Conservation (phyloP, 2,888 invertebrate species). For the Nebria salina region DNA sequence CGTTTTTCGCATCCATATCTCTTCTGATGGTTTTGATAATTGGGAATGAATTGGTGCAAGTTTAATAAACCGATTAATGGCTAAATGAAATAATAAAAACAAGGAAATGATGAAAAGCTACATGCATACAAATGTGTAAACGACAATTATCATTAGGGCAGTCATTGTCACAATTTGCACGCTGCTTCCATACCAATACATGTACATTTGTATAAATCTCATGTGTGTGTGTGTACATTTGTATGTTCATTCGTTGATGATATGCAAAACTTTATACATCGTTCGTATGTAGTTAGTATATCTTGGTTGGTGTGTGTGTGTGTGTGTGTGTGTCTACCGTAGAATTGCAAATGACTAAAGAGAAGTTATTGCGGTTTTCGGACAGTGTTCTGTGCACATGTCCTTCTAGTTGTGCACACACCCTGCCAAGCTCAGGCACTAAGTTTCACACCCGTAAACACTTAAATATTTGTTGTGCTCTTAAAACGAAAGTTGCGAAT, state of each 20-base stretch:
- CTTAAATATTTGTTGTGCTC: neutral
- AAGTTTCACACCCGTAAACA: neutral
- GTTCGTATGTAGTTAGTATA: neutral
- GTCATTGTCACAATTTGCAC: constrained; percentile 32
- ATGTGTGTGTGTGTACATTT: neutral
- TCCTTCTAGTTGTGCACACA: neutral
- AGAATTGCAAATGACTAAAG: constrained; percentile 37
- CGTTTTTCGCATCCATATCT: neutral
- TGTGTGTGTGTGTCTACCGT: constrained; percentile 7
- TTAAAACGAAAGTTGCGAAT: neutral
- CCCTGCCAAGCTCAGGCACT: neutral
- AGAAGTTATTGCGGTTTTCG: constrained; percentile 30
- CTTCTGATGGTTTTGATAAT: neutral
- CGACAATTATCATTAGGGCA: constrained; percentile 43
- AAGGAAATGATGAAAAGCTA: neutral
- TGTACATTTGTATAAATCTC: neutral
- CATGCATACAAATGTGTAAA: constrained; percentile 40
- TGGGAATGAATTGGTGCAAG: neutral
- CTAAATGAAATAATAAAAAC: neutral
- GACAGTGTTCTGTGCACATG: constrained; percentile 14
- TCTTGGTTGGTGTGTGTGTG: no score
- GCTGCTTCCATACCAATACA: constrained; percentile 18
- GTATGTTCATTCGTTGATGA: constrained; percentile 11
- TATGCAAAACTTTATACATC: constrained; percentile 23
- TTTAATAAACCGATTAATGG: neutral